Conservation (phyloP, 2,888 invertebrate genomes). For the Myopa testacea region DNA sequence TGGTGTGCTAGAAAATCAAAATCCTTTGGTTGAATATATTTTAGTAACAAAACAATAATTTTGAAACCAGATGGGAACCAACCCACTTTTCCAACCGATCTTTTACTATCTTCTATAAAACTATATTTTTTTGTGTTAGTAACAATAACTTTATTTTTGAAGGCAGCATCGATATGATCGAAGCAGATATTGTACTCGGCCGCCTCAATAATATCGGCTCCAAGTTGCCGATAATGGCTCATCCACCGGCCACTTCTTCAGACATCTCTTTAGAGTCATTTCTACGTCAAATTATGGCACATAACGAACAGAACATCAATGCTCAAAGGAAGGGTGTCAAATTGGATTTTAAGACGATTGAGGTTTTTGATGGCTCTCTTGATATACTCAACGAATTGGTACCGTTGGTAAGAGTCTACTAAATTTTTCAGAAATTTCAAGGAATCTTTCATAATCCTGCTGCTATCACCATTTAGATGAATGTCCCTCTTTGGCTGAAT, state of each 20-base stretch:
- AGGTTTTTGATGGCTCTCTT: slow-evolving; percentile 76
- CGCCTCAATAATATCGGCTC: slow-evolving; percentile 69
- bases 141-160: background rate
- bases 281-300: slow-evolving; percentile 72
- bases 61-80: background rate
- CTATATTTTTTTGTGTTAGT: background rate
- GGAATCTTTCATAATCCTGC: background rate
- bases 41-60: background rate
- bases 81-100: too few relatives aligned
- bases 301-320: slow-evolving; percentile 66
- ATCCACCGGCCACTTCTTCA: slow-evolving; percentile 79
- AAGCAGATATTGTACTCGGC: slow-evolving; percentile 86
- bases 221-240: slow-evolving; percentile 84
- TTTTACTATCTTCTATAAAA: too few relatives aligned
- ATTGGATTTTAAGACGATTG: slow-evolving; percentile 86
- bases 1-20: background rate
- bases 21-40: background rate
- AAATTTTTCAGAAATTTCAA: background rate
- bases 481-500: slow-evolving; percentile 86
- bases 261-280: slow-evolving; percentile 83
- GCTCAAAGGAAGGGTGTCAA: slow-evolving; percentile 81
- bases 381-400: slow-evolving; percentile 66
- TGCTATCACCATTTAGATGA: slow-evolving; percentile 69
- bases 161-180: slow-evolving; percentile 81
- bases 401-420: slow-evolving; percentile 62